Conservation (phyloP, 2,888 invertebrate species). For the Anthophora plumipes region DNA sequence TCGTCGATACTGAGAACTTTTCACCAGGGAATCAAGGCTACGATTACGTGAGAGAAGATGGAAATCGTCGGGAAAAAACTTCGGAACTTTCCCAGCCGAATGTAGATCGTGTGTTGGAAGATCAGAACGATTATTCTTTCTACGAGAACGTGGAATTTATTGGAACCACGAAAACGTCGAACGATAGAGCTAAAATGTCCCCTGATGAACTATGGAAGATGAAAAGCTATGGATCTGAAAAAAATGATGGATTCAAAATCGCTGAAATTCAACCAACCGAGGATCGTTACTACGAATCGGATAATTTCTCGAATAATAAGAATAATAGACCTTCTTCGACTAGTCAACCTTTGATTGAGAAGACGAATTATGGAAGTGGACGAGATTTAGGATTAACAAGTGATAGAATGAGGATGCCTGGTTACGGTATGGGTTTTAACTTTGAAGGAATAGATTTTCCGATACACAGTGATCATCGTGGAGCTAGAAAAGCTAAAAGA, state of each 20-base stretch:
- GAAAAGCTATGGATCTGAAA: slow-evolving; percentile 44
- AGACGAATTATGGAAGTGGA: background rate
- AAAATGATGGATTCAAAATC: background rate
- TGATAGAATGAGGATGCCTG: no score
- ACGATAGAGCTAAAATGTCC: slow-evolving; percentile 24
- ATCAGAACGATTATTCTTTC: slow-evolving; percentile 48
- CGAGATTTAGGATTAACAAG: background rate
- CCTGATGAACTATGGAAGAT: slow-evolving; percentile 72
- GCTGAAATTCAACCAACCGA: no score
- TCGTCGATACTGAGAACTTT: slow-evolving; percentile 55
- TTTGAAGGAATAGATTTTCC: background rate
- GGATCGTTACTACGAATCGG: no score
- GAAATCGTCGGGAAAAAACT: background rate
- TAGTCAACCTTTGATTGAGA: background rate
- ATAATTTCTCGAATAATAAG: no score
- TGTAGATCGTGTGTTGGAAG: slow-evolving; percentile 55
- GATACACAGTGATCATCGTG: background rate
- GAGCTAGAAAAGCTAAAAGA: slow-evolving; percentile 56
- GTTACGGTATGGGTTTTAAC: background rate
- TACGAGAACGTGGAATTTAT: slow-evolving; percentile 67
- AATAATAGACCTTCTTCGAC: background rate
- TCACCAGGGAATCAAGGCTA: slow-evolving; percentile 49
- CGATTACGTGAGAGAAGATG: slow-evolving; percentile 61
- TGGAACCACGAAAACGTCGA: slow-evolving; percentile 53
- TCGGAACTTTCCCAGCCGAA: slow-evolving; percentile 19